Evolutionary conservation across 2,113 vertebrate genomes (phyloP), one percentile per base, ranked within the genome.

Genomic region (Neomonachus schauinslandi): DNA sequence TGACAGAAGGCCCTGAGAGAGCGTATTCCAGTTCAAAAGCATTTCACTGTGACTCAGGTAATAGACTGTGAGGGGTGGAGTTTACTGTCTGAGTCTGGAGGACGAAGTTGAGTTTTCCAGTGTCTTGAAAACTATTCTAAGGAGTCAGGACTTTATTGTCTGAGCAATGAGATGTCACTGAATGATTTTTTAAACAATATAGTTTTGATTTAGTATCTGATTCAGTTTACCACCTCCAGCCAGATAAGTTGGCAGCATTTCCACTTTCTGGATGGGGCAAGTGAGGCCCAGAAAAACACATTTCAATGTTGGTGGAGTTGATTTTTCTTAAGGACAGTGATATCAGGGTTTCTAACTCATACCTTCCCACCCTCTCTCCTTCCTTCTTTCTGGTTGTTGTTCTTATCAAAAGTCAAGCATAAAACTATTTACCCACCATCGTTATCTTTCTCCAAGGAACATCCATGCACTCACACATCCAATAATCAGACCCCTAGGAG

Each of bases 241-340:
- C 22, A 13, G 33, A 5, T 31, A 33, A 72, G 22, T 22, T 67
- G 88, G 21, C 15, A 42, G 2, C 36, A 19, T 69, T 69, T 49
- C 94, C 84, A 90, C 95, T 96, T 81, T 69, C 55, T n/a, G 46
- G 80, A 81, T 74, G 42, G 39, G 42, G 13, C 31, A 59, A 79
- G 26, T n/a, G 69, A 97, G 93, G 69, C 51, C 49, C 61, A 86
- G 83, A 49, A 65, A 4, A 65, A 15, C 61, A 53, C 67, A 15
- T 39, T 39, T 53, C 55, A 67, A 39, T 42, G 16, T 2, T 1
- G 5, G 21, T 18, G 3, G 16, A 53, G 13, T 81, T 42, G 72
- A 55, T 67, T 74, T 89, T 83, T 94, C 51, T 83, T 15, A 3
- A 0, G 42, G 21, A 69, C 7, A 26, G 15, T 22, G 42, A 11